phyloP scores from a whole-genome alignment of 1,140 invertebrate species.

The Pissodes strobi region DNA sequence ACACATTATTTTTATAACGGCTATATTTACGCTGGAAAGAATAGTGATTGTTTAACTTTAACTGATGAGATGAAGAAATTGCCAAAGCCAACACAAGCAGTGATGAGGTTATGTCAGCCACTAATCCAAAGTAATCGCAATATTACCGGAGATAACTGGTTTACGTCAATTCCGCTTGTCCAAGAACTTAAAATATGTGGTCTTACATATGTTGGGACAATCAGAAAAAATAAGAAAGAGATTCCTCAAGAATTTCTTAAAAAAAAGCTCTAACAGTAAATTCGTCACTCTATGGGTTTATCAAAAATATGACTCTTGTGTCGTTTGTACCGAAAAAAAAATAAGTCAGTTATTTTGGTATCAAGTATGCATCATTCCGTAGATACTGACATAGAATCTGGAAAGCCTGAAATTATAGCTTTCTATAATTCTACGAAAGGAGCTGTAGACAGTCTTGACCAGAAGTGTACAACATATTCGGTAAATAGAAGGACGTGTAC shows the following conservation, averaged over 20 bases:
- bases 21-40: conserved; percentile 37
- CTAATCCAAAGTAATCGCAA: conserved; percentile 47
- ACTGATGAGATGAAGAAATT: conserved; percentile 6
- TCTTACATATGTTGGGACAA: conserved; percentile 43
- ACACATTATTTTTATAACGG: conserved; percentile 51
- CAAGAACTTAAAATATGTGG: conserved; percentile 38
- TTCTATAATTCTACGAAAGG: conserved; percentile 58
- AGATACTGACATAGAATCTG: conserved; percentile 16
- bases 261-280: conserved; percentile 31
- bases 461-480: conserved; percentile 10
- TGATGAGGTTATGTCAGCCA: conserved; percentile 22
- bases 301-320: conserved; percentile 34
- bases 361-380: conserved; percentile 20
- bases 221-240: conserved; percentile 43
- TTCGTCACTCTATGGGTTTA: conserved; percentile 45
- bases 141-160: conserved; percentile 56
- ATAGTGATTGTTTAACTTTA: conserved; percentile 5
- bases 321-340: conserved; percentile 43
- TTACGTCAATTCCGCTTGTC: conserved; percentile 50
- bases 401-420: conserved; percentile 35
- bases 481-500: conserved; percentile 8
- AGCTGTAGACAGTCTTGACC: conserved; percentile 15
- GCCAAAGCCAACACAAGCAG: conserved; percentile 1
- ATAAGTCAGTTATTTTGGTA: conserved; percentile 15
- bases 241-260: conserved; percentile 5